Percentiles rank a stretch among this genome's conserved stretches.
These are phyloP conservation scores for Hyles vespertilio DNA, from an alignment of 1,140 invertebrate genomes.

Conservation along the genomic window DNA sequence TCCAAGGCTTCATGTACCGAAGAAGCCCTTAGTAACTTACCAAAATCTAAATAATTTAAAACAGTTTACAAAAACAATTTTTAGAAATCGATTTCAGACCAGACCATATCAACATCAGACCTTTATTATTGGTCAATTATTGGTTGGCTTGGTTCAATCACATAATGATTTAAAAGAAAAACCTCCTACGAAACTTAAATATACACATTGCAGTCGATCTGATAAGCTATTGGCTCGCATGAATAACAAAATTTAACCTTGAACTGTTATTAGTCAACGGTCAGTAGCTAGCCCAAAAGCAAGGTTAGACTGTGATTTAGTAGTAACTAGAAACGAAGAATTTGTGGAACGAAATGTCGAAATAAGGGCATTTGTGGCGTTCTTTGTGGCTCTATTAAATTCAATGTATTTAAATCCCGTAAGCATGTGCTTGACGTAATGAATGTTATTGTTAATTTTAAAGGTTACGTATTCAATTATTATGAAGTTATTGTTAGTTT, in stretches of 20 bases:
- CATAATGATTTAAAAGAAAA: background rate
- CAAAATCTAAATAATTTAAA: too few species aligned
- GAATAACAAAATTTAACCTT: constrained; percentile 47
- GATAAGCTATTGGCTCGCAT: constrained; percentile 39
- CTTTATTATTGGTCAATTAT: too few species aligned
- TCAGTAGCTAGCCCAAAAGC: constrained; percentile 28
- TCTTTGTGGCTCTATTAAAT: background rate
- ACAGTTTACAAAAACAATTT: too few species aligned
- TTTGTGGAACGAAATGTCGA: constrained; percentile 6
- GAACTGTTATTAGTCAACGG: constrained; percentile 31
- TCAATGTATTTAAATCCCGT: background rate
- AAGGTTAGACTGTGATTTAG: constrained; percentile 35
- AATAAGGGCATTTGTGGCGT: background rate
- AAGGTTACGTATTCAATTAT: too few species aligned
- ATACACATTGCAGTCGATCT: constrained; percentile 28
- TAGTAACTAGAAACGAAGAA: background rate
- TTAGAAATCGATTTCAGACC: too few species aligned
- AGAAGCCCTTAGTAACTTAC: too few species aligned
- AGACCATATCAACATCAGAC: too few species aligned
- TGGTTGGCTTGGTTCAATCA: too few species aligned
- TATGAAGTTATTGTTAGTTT: too few species aligned
- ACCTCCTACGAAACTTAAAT: background rate
- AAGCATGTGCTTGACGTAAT: too few species aligned
- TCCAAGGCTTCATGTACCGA: too few species aligned
- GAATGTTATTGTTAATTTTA: too few species aligned